phyloP scores from a whole-genome alignment of 2,888 invertebrate species.

The Copidosoma aretas region DNA sequence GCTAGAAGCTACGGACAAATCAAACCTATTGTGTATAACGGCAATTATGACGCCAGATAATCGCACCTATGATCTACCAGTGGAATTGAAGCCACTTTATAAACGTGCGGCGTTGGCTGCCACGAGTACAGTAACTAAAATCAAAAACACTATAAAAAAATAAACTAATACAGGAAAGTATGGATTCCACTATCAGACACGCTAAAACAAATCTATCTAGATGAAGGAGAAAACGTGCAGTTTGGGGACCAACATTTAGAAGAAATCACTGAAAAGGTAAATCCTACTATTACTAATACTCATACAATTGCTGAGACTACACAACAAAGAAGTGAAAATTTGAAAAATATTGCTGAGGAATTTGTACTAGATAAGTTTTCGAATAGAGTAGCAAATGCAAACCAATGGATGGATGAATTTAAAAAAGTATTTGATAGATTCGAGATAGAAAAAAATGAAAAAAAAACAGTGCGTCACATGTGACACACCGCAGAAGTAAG shows the following conservation, averaged over 20 bases:
- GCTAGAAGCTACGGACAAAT: slow-evolving; percentile 30
- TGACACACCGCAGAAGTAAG: too few relatives aligned
- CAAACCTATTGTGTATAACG: slow-evolving; percentile 39
- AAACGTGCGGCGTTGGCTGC: slow-evolving; percentile 24
- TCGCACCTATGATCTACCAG: slow-evolving; percentile 31
- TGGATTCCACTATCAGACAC: slow-evolving; percentile 40
- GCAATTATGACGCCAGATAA: slow-evolving; percentile 40
- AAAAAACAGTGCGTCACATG: too few relatives aligned
- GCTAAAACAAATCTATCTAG: slow-evolving; percentile 31
- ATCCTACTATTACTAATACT: not conserved
- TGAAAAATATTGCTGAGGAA: too few relatives aligned
- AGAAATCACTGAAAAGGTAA: slow-evolving; percentile 31
- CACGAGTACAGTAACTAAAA: slow-evolving; percentile 27
- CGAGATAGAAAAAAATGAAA: slow-evolving; percentile 32
- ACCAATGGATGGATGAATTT: not conserved
- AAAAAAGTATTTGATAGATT: slow-evolving; percentile 20
- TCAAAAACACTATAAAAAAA: slow-evolving; percentile 40
- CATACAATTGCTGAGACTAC: too few relatives aligned
- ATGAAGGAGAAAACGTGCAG: slow-evolving; percentile 40
- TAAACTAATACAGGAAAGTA: slow-evolving; percentile 37
- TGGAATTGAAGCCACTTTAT: slow-evolving; percentile 29
- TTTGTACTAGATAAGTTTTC: too few relatives aligned
- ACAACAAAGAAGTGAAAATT: too few relatives aligned
- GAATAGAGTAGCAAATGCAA: too few relatives aligned
- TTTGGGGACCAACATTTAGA: slow-evolving; percentile 35